Percentiles rank a stretch among this genome's conserved stretches.
These are phyloP conservation scores for Sepiola atlantica DNA, from an alignment of 2,888 invertebrate species.

Conservation along the genomic window DNA sequence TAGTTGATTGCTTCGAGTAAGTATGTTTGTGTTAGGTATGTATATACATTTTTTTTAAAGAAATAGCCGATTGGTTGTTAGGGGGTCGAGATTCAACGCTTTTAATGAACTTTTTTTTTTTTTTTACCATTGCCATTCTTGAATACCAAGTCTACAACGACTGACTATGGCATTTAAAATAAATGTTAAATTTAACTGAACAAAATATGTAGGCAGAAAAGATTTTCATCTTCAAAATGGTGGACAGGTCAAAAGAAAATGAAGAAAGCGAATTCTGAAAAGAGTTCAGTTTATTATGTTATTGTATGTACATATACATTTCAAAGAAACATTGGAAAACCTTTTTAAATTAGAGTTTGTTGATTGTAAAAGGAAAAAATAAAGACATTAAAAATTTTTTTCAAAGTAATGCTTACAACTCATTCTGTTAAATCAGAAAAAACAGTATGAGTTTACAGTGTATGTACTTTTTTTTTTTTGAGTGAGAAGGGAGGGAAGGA, in stretches of 20 bases:
- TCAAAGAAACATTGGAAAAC: background rate
- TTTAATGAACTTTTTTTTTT: too few species aligned
- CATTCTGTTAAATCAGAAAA: background rate
- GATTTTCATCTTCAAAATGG: background rate
- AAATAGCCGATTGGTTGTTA: too few species aligned
- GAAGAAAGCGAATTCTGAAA: background rate
- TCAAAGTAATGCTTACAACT: background rate
- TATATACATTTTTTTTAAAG: too few species aligned
- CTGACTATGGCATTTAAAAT: too few species aligned
- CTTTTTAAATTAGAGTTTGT: background rate
- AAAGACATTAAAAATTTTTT: background rate
- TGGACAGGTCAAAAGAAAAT: background rate
- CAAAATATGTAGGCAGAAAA: too few species aligned
- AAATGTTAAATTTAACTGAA: too few species aligned
- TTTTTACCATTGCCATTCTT: too few species aligned
- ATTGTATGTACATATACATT: constrained; percentile 32
- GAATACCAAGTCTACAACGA: too few species aligned
- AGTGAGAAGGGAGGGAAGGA: background rate
- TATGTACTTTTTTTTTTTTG: background rate
- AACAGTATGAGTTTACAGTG: background rate
- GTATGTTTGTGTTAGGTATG: too few species aligned
- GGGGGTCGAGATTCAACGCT: too few species aligned
- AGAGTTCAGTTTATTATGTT: constrained; percentile 32
- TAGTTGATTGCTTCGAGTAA: too few species aligned
- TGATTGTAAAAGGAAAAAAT: background rate